Percentiles rank a stretch among this genome's conserved stretches.
phyloP scores from a whole-genome alignment of 2,113 vertebrate genomes.

The Plotosus lineatus region DNA sequence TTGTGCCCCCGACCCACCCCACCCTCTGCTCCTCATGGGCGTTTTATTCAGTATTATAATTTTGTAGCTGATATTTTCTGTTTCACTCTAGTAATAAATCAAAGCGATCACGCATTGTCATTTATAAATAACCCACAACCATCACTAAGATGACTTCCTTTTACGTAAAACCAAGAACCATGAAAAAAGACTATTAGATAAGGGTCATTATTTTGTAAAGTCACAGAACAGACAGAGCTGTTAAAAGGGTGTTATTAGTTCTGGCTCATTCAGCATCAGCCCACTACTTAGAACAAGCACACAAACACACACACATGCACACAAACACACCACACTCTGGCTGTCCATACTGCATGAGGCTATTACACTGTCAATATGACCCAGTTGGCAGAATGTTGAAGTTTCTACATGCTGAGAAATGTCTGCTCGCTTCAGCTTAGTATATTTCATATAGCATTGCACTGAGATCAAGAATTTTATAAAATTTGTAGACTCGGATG shows the following conservation, averaged over 20 bases:
- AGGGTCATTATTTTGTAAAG: background rate
- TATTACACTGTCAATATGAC: conserved; percentile 15
- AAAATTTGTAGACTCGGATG: background rate
- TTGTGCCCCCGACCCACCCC: too few species aligned
- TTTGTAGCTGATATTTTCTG: background rate
- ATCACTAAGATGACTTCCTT: background rate
- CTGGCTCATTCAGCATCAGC: conserved; percentile 10
- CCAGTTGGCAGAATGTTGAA: conserved; percentile 27
- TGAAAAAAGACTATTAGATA: background rate
- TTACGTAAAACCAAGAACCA: background rate
- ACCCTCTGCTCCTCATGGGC: background rate
- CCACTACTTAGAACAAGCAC: background rate
- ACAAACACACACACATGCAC: background rate
- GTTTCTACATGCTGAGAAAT: conserved; percentile 1
- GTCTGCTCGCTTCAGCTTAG: background rate
- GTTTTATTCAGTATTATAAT: background rate
- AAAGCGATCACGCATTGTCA: background rate
- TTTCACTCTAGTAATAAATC: background rate
- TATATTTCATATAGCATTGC: background rate
- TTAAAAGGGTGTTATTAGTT: conserved; percentile 25
- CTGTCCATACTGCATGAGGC: conserved; percentile 3
- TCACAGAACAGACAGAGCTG: background rate
- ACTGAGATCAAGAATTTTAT: background rate
- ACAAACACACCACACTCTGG: background rate
- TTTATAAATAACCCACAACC: too few species aligned